Percentiles rank a stretch among this genome's conserved stretches.
phyloP scores from a whole-genome alignment of 2,113 vertebrate genomes.

The Malaclemys terrapin region DNA sequence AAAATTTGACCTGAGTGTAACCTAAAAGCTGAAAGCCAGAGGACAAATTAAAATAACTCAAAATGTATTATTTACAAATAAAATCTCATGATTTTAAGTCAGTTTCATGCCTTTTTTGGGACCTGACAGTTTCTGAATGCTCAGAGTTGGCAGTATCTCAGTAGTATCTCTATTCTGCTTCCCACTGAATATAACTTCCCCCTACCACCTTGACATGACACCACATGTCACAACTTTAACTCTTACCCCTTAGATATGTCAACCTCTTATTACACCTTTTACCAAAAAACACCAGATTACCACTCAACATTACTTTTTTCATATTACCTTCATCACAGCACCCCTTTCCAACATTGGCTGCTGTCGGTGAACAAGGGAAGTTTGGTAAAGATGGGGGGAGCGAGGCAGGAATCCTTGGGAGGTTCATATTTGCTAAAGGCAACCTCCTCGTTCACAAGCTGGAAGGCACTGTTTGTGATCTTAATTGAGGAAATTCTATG shows the following conservation, averaged over 20 bases:
- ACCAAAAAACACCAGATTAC: rapidly evolving
- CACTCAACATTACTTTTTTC: neutral
- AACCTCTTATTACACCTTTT: neutral
- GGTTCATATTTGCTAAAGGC: neutral
- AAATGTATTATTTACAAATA: neutral
- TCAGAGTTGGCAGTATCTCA: neutral
- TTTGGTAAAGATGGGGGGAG: rapidly evolving
- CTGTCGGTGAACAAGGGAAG: neutral
- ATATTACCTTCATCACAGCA: neutral
- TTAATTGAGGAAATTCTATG: neutral
- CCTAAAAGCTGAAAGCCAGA: neutral
- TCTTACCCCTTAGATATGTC: neutral
- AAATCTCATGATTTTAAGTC: neutral
- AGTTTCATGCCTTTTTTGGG: neutral
- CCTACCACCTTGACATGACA: no score
- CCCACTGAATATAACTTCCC: neutral
- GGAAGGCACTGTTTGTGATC: neutral
- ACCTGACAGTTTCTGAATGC: neutral
- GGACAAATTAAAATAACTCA: neutral
- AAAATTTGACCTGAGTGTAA: neutral
- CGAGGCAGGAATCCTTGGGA: neutral
- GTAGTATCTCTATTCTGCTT: neutral
- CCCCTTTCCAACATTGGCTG: neutral
- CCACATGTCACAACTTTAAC: neutral
- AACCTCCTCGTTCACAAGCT: neutral